A percentile compares a stretch with the other conserved stretches of the same genome.
phyloP scores from a whole-genome alignment of 2,797 vertebrate genomes.

The Otolemur crassicaudatus region DNA sequence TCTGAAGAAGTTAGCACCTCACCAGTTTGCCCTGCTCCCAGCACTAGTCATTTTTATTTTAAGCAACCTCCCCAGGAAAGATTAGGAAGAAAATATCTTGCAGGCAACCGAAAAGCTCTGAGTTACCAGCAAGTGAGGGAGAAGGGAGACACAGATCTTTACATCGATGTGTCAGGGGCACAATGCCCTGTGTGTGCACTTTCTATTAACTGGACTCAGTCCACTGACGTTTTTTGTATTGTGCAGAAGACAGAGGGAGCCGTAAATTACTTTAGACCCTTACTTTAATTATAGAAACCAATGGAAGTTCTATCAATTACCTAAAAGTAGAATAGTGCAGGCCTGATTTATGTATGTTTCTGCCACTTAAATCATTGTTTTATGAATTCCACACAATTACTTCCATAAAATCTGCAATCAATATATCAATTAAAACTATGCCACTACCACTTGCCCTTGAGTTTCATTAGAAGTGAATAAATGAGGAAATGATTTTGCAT shows the following conservation, averaged over 20 bases:
- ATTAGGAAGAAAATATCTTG: neutral
- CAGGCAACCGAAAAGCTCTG: neutral
- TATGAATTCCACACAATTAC: conserved; percentile 76
- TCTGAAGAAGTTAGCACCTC: neutral
- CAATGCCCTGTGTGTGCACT: conserved; percentile 69
- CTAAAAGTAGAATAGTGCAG: conserved; percentile 79
- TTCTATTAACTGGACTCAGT: conserved; percentile 84
- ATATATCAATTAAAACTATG: conserved; percentile 84
- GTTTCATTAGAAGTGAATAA: conserved; percentile 60
- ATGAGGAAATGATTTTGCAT: conserved; percentile 68
- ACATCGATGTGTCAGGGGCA: conserved; percentile 29
- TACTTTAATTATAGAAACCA: conserved; percentile 89
- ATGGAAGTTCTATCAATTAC: conserved; percentile 88
- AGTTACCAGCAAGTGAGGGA: neutral
- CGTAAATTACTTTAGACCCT: conserved; percentile 89
- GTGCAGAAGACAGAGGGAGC: conserved; percentile 87
- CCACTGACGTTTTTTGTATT: conserved; percentile 83
- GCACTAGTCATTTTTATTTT: neutral
- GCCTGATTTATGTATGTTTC: conserved; percentile 86
- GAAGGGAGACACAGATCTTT: neutral
- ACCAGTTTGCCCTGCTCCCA: rapidly evolving
- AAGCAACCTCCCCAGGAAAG: neutral
- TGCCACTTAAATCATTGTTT: conserved; percentile 84
- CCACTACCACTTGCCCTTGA: conserved; percentile 79
- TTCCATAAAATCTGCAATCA: conserved; percentile 81